Percentiles rank a stretch among this genome's conserved stretches.
Conservation (phyloP, 2,113 vertebrate species). For the Gulo gulo region DNA sequence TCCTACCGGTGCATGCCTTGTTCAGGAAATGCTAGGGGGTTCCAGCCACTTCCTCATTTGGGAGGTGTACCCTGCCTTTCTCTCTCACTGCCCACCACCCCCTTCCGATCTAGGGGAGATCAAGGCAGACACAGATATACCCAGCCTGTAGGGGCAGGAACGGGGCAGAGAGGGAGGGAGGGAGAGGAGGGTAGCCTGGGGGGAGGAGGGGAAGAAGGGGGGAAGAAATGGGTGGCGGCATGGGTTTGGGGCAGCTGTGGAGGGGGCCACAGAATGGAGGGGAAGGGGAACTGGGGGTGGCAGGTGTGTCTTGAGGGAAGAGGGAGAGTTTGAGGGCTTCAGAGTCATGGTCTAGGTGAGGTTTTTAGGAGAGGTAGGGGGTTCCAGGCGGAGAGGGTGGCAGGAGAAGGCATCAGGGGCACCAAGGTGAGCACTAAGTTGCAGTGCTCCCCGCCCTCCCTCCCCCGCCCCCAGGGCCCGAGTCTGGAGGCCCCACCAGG, state of each 20-base stretch:
- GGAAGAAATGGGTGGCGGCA: accelerated
- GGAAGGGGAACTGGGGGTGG: background rate
- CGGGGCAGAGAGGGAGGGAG: no score
- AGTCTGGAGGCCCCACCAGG: background rate
- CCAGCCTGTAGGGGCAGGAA: background rate
- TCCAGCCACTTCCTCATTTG: background rate
- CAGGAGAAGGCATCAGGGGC: background rate
- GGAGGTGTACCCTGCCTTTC: background rate
- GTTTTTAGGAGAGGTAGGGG: background rate
- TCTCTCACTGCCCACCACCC: background rate
- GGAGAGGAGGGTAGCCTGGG: background rate
- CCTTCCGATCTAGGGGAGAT: background rate
- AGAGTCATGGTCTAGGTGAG: background rate
- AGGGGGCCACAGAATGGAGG: background rate
- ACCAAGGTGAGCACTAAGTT: background rate
- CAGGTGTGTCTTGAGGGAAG: background rate
- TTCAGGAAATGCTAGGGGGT: background rate
- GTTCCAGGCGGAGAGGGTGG: background rate
- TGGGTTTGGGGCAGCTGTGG: background rate
- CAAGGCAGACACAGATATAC: background rate
- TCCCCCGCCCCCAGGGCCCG: background rate
- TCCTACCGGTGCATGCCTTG: background rate
- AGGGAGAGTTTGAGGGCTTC: background rate
- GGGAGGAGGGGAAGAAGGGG: background rate
- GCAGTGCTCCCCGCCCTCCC: background rate